phyloP scores from a whole-genome alignment of 2,888 invertebrate species.

The Lasius platythorax region DNA sequence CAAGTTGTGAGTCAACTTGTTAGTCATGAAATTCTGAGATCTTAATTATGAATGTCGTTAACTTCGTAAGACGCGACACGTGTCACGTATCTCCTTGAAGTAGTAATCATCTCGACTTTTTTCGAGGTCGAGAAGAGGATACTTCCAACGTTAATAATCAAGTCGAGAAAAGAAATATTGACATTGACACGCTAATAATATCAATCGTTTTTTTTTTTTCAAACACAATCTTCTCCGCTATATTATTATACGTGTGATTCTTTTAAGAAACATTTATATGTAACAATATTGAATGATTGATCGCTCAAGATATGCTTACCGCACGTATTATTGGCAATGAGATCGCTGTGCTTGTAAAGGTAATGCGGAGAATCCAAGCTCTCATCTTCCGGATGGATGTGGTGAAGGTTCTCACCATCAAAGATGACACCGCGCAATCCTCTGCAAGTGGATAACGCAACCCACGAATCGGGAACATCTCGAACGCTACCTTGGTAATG shows the following conservation, averaged over 20 bases:
- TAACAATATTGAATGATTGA: background rate
- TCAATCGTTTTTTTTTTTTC: background rate
- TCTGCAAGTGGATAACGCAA: slow-evolving; percentile 94
- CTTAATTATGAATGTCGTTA: slow-evolving; percentile 1
- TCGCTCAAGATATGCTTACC: slow-evolving; percentile 84
- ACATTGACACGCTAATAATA: background rate
- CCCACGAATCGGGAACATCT: slow-evolving; percentile 91
- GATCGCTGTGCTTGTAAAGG: slow-evolving; percentile 90
- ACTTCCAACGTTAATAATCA: background rate
- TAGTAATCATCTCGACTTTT: background rate
- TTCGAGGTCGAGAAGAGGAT: background rate
- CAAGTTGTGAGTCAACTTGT: slow-evolving; percentile 11
- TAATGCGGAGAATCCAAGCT: slow-evolving; percentile 88
- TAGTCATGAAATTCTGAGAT: slow-evolving; percentile 1
- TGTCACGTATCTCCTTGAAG: background rate
- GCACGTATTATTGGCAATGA: slow-evolving; percentile 88
- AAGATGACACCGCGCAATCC: slow-evolving; percentile 92
- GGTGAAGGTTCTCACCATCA: slow-evolving; percentile 92
- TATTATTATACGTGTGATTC: background rate
- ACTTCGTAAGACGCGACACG: background rate
- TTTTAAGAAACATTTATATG: background rate
- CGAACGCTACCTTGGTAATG: slow-evolving; percentile 93
- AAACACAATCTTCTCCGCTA: background rate
- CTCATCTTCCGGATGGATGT: slow-evolving; percentile 88
- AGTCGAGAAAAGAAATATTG: background rate